Conservation (phyloP, 2,888 invertebrate species). For the Phyllotreta striolata region DNA sequence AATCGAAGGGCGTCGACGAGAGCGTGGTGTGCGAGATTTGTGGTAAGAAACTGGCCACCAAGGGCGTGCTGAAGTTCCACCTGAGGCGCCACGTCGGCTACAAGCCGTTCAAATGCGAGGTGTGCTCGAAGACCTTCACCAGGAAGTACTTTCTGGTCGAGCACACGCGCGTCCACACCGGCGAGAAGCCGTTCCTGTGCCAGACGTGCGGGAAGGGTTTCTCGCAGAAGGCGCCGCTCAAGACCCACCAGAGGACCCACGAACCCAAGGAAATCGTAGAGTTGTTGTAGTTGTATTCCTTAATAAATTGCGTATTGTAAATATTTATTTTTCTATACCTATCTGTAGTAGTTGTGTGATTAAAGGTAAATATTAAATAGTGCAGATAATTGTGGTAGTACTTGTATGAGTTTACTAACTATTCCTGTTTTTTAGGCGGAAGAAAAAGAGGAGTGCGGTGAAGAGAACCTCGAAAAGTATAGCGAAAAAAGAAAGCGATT, state of each 20-base stretch:
- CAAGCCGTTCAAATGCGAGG: slow-evolving; percentile 61
- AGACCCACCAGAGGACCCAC: slow-evolving; percentile 35
- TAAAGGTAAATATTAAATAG: no score
- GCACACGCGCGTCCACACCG: slow-evolving; percentile 52
- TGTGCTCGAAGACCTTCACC: slow-evolving; percentile 64
- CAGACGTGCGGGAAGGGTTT: slow-evolving; percentile 56
- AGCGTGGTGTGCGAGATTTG: slow-evolving; percentile 53
- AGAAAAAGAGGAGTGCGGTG: slow-evolving; percentile 1
- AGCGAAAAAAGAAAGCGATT: background rate
- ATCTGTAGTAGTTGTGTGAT: no score
- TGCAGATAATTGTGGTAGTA: no score
- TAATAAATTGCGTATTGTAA: no score
- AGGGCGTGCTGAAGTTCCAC: slow-evolving; percentile 56
- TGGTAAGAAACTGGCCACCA: slow-evolving; percentile 46
- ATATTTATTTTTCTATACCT: no score
- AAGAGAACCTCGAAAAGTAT: background rate
- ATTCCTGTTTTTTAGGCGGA: slow-evolving; percentile 5
- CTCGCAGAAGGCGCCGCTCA: slow-evolving; percentile 66
- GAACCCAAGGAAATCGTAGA: slow-evolving; percentile 26
- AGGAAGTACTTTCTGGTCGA: slow-evolving; percentile 58
- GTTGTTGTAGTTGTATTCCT: slow-evolving; percentile 11
- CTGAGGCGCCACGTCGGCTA: slow-evolving; percentile 64
- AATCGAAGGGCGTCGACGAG: slow-evolving; percentile 57
- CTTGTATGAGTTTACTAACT: no score
- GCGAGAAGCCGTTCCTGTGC: slow-evolving; percentile 58